Evolutionary conservation across 2,888 invertebrate genomes (phyloP), one percentile per base, ranked within the genome.

Genomic region (Ptychoptera contaminata): DNA sequence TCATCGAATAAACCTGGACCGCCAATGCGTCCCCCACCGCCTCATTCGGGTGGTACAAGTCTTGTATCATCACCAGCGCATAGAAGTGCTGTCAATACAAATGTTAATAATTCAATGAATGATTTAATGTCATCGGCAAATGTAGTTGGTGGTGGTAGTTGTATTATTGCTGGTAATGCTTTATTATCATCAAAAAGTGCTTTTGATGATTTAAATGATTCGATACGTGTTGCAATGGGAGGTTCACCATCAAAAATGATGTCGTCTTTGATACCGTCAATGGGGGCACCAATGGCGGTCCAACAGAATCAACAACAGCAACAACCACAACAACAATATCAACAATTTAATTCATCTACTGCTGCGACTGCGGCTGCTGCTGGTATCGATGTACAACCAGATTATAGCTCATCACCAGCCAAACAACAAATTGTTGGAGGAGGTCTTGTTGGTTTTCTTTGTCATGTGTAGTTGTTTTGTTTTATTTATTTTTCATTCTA

Each of bases 131-230:
- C 55, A 53, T 70, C 58, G 52, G 60, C 57, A 52, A 59, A 57
- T 55, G 58, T 53, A 16, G 43, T 36, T 31, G 23, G 43, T 57
- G 66, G 60, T 60, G 60, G 23, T 23, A 23, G 23, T 23, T 5
- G 23, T 23, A 23, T 23, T 5, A 23, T 5, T 7, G 23, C 23
- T 23, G 23, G 23, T 23, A 23, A 23, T 23, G 23, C 23, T 5
- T 23, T 23, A n/a, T n/a, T n/a, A 40, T 57, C 63, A 15, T 71
- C 73, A 42, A 77, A 76, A 56, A 76, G 75, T 53, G 77, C 78
- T 32, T 73, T 78, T 60, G 78, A 77, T 57, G 78, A 78, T 55
- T 70, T 79, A 51, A 78, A 78, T 56, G 77, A 78, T 56, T 76
- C 72, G 46, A 78, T 79, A 67, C 69, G 76, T 47, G 74, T 76